Evolutionary conservation across 35 echinoderm and acorn worm genomes (phyloP).

Genomic region (Chiridota heheva): DNA sequence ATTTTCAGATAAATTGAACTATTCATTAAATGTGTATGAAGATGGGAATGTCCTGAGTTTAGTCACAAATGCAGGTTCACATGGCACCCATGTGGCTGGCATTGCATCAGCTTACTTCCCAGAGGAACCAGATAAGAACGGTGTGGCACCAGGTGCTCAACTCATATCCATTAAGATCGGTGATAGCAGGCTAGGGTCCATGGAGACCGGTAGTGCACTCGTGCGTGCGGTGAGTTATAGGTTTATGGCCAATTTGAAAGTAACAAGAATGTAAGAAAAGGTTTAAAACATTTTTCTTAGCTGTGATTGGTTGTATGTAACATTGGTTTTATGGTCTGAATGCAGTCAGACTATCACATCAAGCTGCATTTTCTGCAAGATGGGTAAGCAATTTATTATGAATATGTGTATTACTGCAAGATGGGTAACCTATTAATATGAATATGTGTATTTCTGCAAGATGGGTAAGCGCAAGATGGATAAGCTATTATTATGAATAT

Average conservation of each 20-base stretch:
- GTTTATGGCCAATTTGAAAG: neutral
- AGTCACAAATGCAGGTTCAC: constrained; percentile 92
- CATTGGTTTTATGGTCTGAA: too few relatives aligned
- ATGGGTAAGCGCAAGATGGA: too few relatives aligned
- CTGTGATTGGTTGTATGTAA: neutral
- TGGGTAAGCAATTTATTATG: too few relatives aligned
- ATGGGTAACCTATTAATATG: too few relatives aligned
- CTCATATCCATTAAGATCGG: constrained; percentile 93
- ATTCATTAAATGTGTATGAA: constrained; percentile 89
- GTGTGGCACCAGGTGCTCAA: constrained; percentile 92
- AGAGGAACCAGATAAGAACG: constrained; percentile 89
- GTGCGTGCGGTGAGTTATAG: constrained; percentile 95
- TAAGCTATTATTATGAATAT: too few relatives aligned
- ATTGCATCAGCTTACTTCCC: constrained; percentile 94
- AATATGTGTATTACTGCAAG: too few relatives aligned
- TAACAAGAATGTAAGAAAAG: neutral
- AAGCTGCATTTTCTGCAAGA: too few relatives aligned
- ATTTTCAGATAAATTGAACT: constrained; percentile 92
- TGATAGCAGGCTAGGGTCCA: constrained; percentile 90
- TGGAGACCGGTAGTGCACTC: constrained; percentile 97
- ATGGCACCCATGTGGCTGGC: constrained; percentile 95
- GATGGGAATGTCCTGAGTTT: constrained; percentile 87
- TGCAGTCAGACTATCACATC: too few relatives aligned
- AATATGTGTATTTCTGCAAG: too few relatives aligned
- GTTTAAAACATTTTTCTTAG: neutral